Evolutionary conservation across 2,888 invertebrate genomes (phyloP), one percentile per base, ranked within the genome.

Genomic region (Campopleginae sp.): DNA sequence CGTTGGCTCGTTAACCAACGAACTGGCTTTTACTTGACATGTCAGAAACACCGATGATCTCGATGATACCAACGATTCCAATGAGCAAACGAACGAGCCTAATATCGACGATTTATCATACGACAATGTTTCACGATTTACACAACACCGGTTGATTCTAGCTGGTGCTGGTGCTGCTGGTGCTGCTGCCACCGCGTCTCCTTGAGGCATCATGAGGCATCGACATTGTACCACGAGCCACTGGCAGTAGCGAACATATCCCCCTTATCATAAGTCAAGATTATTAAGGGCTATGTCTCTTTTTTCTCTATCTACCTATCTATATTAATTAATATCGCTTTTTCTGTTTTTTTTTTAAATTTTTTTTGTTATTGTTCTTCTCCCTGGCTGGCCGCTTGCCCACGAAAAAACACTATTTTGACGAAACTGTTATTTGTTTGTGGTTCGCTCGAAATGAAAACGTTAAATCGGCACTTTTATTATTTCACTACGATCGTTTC

Each of bases 171-270:
- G 4, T 58, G 58, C 58, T 58, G 27, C 48, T 51, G 48, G 48
- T 51, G 48, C 54, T 54, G 54, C 58, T 58, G 68, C 86, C 82
- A 65, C 86, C 86, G 76, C 85, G 84, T 82, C 86, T 86, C 72
- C 85, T 88, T 84, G 84, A 89, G 89, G 90, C 88, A 88, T 91
- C 83, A 86, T 86, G 85, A 80, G 85, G 88, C 90, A 88, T 89
- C 90, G 90, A 89, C 90, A 87, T 88, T 72, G 77, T 87, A 58
- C 33, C 63, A 75, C 84, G 71, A 70, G 77, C 83, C 77, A 86
- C 83, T 84, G 76, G 78, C 80, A 85, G 76, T 84, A 51, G 61
- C 86, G 81, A 76, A 80, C 61, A 38, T 54, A 84, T 74, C 80
- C 19, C 72, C 66, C 82, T 81, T n/a, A 17, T 75, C 65, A 44